These are phyloP conservation scores for Aethina tumida DNA, from an alignment of 1,140 invertebrate species.

Conservation along the genomic window DNA sequence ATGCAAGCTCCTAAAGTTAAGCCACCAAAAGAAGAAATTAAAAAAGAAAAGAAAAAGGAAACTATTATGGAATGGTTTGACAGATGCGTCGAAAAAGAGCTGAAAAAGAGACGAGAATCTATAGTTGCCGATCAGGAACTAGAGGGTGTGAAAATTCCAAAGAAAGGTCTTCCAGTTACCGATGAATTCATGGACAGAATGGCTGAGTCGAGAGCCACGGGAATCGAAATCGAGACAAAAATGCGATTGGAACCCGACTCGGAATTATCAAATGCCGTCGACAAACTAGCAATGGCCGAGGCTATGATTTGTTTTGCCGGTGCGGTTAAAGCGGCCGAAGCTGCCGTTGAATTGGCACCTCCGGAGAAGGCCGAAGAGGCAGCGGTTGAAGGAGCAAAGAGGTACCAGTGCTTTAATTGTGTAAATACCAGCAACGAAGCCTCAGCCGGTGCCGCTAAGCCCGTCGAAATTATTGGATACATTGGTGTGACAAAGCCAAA, in stretches of 20 bases:
- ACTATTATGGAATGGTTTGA: too few relatives aligned
- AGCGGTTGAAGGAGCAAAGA: slow-evolving; percentile 30
- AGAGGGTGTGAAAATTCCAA: slow-evolving; percentile 6
- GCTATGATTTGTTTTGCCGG: slow-evolving; percentile 33
- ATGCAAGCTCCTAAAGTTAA: too few relatives aligned
- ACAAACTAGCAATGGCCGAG: slow-evolving; percentile 34
- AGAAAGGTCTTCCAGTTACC: slow-evolving; percentile 12
- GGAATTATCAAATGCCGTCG: slow-evolving; percentile 34
- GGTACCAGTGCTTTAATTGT: slow-evolving; percentile 31
- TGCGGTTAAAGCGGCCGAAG: slow-evolving; percentile 34
- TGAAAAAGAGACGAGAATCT: slow-evolving; percentile 22
- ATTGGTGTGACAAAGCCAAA: slow-evolving; percentile 35
- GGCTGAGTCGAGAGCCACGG: slow-evolving; percentile 26
- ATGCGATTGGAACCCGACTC: slow-evolving; percentile 26
- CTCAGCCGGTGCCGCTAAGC: slow-evolving; percentile 27
- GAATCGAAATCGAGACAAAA: slow-evolving; percentile 26
- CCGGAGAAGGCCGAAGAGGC: slow-evolving; percentile 36
- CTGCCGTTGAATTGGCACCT: slow-evolving; percentile 32
- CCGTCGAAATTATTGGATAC: slow-evolving; percentile 37
- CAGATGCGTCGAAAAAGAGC: slow-evolving; percentile 28
- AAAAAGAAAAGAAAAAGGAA: too few relatives aligned
- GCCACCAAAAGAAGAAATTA: too few relatives aligned
- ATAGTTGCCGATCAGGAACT: slow-evolving; percentile 1
- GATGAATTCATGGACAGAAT: slow-evolving; percentile 18
- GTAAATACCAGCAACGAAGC: slow-evolving; percentile 25